phyloP scores from a whole-genome alignment of 2,113 vertebrate species.

The Zosterops hypoxanthus region DNA sequence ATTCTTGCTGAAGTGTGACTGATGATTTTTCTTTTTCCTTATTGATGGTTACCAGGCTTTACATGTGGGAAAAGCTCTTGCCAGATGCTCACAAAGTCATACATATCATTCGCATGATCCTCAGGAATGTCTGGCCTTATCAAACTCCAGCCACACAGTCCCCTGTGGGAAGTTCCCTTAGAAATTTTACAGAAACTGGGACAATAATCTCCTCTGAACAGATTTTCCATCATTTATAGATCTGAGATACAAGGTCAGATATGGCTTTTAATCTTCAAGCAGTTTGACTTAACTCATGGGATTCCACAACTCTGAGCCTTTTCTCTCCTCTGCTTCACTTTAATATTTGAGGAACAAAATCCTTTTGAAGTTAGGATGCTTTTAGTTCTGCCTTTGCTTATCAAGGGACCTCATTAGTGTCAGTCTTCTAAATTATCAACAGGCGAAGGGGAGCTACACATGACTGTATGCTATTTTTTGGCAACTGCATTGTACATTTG shows the following conservation, averaged over 20 bases:
- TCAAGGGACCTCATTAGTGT: constrained; percentile 43
- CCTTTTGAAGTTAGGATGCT: constrained; percentile 6
- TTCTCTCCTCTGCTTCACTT: background rate
- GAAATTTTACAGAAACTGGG: background rate
- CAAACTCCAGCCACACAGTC: background rate
- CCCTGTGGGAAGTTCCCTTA: background rate
- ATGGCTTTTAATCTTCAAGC: background rate
- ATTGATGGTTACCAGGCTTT: background rate
- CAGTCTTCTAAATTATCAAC: constrained; percentile 12
- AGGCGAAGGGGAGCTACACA: background rate
- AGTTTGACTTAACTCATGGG: background rate
- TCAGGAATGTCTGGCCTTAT: background rate
- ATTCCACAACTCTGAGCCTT: background rate
- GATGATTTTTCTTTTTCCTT: background rate
- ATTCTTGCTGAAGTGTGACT: background rate
- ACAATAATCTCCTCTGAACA: constrained; percentile 13
- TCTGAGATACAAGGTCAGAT: background rate
- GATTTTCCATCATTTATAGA: background rate
- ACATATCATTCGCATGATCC: background rate
- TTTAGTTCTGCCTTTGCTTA: constrained; percentile 13
- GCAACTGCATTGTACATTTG: background rate
- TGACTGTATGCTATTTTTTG: background rate
- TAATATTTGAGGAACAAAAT: background rate
- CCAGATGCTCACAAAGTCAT: background rate
- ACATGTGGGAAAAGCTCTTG: background rate